Evolutionary conservation across 2,888 invertebrate genomes (phyloP).

Genomic region (Yponomeuta plumbellus): DNA sequence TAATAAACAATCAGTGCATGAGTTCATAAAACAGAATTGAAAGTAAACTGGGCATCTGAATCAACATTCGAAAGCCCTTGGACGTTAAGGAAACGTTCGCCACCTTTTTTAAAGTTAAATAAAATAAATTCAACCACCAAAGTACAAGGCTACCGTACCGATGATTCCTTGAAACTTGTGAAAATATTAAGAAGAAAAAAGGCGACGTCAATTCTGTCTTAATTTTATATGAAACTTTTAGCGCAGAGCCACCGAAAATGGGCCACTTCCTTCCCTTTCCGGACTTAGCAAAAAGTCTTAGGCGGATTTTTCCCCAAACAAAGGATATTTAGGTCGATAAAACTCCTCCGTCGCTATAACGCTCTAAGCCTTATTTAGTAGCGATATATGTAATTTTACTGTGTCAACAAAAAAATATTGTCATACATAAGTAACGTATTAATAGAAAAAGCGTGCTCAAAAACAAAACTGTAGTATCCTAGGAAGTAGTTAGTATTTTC

Average conservation of each 20-base stretch:
- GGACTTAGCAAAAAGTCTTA: conserved; percentile 28
- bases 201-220: neutral
- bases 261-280: conserved; percentile 20
- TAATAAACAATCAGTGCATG: no score
- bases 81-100: no score
- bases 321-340: conserved; percentile 56
- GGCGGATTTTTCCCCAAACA: conserved; percentile 39
- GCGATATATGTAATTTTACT: neutral
- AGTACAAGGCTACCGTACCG: neutral
- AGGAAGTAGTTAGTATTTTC: no score
- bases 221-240: neutral
- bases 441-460: neutral
- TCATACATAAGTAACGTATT: neutral
- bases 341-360: conserved; percentile 45
- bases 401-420: neutral
- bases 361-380: neutral
- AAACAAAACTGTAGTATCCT: no score
- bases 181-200: neutral
- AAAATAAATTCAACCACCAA: neutral
- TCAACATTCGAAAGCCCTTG: no score
- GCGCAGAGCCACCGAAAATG: conserved; percentile 23
- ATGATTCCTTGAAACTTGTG: neutral
- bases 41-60: no score
- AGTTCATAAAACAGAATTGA: no score
- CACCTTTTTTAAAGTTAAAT: neutral